Evolutionary conservation across 2,797 vertebrate species (phyloP), one percentile per base, ranked within the genome.

Genomic region (Molossus alvarezi): DNA sequence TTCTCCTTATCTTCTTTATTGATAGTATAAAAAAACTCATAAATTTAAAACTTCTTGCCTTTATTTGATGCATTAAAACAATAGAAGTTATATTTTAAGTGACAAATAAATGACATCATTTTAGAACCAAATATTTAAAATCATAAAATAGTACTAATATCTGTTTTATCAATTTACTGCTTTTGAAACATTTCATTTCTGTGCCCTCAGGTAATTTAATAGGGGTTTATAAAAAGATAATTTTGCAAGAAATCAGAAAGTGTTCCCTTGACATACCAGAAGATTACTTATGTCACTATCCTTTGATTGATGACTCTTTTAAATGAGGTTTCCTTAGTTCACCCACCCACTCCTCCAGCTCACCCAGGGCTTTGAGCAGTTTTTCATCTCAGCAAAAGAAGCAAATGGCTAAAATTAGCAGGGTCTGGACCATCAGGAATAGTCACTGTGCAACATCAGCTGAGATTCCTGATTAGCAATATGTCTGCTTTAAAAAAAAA

Each of bases 121-220:
- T 95, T 87, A 25, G 64, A 91, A 90, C 48, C 58, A 96, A 95
- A 79, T 82, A 82, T 88, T 93, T 95, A 83, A 85, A 88, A 82
- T 91, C 48, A 72, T 62, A 18, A 10, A 92, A 69, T 37, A 81
- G 18, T 41, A 94, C 4, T 88, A 77, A 86, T 64, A 73, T 27
- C 65, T 57, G 33, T 88, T 88, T 96, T 75, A 86, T 64, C 25
- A 80, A 71, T 6, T 92, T 85, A 64, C 45, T 95, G 29, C 75
- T 85, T 82, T 77, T 72, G 23, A 96, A 96, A 90, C 81, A 25
- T 73, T 84, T 86, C 75, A 88, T 92, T 93, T 92, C 55, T 90
- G 18, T 62, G 21, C 41, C 75, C 45, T 82, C 29, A 90, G 14
- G 72, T 77, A 80, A 77, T 33, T 93, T 92, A 87, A 77, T 18